Evolutionary conservation across 1,140 invertebrate species (phyloP).

Genomic region (Hylyphantes graminicola): DNA sequence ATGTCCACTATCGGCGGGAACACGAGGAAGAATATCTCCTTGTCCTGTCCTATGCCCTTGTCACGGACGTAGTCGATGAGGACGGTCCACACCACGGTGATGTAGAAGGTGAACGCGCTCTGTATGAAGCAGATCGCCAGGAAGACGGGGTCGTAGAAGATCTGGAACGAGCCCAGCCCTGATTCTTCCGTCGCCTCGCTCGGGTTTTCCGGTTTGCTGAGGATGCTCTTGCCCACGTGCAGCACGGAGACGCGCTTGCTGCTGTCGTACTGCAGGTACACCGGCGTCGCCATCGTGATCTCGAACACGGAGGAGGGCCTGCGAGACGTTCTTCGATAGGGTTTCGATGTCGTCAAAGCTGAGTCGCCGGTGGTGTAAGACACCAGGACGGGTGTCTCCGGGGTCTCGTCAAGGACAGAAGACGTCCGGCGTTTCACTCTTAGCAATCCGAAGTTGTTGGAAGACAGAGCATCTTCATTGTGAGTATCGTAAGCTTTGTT

Average conservation of each 20-base stretch:
- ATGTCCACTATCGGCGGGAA: not conserved
- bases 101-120: not conserved
- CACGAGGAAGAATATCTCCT: not conserved
- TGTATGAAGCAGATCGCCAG: not conserved
- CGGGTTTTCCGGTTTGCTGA: not conserved
- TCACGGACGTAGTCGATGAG: not conserved
- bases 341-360: not conserved
- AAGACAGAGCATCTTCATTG: not conserved
- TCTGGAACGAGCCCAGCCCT: not conserved
- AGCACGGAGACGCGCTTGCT: no score
- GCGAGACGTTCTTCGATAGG: not conserved
- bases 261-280: no score
- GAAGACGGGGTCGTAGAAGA: slow-evolving; percentile 1
- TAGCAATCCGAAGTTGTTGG: not conserved
- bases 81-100: not conserved
- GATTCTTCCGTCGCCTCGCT: not conserved
- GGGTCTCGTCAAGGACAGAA: not conserved
- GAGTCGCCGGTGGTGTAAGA: not conserved
- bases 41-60: not conserved
- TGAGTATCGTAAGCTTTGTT: not conserved
- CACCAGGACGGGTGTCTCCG: not conserved
- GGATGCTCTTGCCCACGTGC: no score
- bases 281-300: no score
- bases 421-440: not conserved
- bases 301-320: no score